phyloP scores from a whole-genome alignment of 92 coral and sea anemone genomes.

The Metridium senile region DNA sequence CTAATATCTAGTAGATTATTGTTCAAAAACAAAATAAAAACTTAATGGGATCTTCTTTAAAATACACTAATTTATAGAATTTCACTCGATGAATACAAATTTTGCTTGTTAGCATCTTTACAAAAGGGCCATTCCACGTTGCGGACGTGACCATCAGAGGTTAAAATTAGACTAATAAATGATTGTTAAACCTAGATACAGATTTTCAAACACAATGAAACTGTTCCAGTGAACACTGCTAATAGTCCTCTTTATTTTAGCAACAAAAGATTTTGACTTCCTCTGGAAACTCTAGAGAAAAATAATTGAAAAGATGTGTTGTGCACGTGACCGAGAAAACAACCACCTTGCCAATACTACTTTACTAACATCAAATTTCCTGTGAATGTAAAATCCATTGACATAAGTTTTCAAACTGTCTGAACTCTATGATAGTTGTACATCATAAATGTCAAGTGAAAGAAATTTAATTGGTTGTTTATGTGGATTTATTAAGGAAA shows the following conservation, averaged over 20 bases:
- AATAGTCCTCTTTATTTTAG: slow-evolving; percentile 11
- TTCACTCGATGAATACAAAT: too few relatives aligned
- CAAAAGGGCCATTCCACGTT: slow-evolving; percentile 22
- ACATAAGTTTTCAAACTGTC: slow-evolving; percentile 6
- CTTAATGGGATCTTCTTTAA: too few relatives aligned
- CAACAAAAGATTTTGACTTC: slow-evolving; percentile 4
- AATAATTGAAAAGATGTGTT: slow-evolving; percentile 6
- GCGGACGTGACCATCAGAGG: slow-evolving; percentile 24
- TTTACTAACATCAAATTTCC: slow-evolving; percentile 13
- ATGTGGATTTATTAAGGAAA: slow-evolving; percentile 15
- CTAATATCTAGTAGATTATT: too few relatives aligned
- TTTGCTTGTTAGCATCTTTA: too few relatives aligned
- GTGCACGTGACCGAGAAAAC: slow-evolving; percentile 10
- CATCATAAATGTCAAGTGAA: slow-evolving; percentile 3
- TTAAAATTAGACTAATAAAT: slow-evolving; percentile 9
- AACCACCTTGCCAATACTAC: slow-evolving; percentile 8
- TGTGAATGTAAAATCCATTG: slow-evolving; percentile 17
- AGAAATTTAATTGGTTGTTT: neutral
- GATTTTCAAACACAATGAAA: slow-evolving; percentile 7
- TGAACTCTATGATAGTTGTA: slow-evolving; percentile 14
- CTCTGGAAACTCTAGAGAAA: slow-evolving; percentile 5
- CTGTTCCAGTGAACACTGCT: neutral
- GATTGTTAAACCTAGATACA: slow-evolving; percentile 12
- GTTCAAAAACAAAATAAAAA: too few relatives aligned
- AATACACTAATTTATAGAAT: too few relatives aligned